Evolutionary conservation across 2,888 invertebrate genomes (phyloP).

Genomic region (Toxonevra muliebris): DNA sequence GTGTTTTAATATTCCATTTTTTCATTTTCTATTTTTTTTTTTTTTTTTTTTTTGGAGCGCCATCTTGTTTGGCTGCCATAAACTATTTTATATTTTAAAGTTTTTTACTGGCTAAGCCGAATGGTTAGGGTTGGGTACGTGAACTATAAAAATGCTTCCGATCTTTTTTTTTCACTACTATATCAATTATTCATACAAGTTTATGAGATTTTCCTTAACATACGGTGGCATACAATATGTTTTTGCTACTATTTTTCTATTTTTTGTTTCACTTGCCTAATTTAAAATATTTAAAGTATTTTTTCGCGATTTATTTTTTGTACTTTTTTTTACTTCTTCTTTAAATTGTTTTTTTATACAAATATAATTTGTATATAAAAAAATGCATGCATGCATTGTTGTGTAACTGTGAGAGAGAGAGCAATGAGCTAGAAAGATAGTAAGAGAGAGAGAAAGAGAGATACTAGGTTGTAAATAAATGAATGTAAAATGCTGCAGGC

Average conservation of each 20-base stretch:
- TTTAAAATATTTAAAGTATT: conserved; percentile 35
- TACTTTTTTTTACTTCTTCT: not conserved
- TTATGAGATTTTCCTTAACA: conserved; percentile 42
- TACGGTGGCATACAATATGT: conserved; percentile 1
- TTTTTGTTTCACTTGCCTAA: conserved; percentile 23
- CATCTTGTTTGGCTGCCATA: conserved; percentile 14
- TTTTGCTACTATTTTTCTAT: conserved; percentile 4
- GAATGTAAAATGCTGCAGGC: not conserved
- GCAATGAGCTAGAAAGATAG: conserved; percentile 13
- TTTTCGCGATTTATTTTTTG: conserved; percentile 18
- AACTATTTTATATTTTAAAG: conserved; percentile 8
- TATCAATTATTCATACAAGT: conserved; percentile 57
- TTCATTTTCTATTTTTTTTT: conserved; percentile 13
- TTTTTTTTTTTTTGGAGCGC: conserved; percentile 9
- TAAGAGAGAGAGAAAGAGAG: conserved; percentile 12
- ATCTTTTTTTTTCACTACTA: conserved; percentile 47
- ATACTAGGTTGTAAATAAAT: conserved; percentile 17
- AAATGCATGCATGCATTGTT: conserved; percentile 35
- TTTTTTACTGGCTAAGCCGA: no score
- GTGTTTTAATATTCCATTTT: not conserved
- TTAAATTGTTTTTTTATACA: conserved; percentile 4
- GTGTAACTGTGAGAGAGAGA: conserved; percentile 24
- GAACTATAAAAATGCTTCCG: conserved; percentile 57
- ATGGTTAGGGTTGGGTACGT: no score
- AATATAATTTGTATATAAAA: conserved; percentile 32